These are phyloP conservation scores for Molorchus minor DNA, from an alignment of 2,888 invertebrate species.

Conservation along the genomic window DNA sequence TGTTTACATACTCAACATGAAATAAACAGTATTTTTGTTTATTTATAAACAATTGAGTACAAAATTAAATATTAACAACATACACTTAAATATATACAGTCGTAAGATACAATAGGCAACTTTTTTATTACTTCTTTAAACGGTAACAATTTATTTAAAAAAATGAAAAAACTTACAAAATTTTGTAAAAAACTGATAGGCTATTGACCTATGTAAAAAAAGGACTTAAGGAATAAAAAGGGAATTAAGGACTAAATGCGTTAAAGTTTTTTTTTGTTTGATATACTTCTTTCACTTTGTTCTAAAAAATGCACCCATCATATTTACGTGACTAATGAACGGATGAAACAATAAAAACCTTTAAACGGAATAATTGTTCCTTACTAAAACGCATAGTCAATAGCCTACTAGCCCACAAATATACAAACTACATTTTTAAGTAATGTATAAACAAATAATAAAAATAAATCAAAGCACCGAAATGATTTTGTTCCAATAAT, in stretches of 20 bases:
- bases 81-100: constrained; percentile 50
- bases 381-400: no score
- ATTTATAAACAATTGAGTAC: constrained; percentile 51
- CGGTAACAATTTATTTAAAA: constrained; percentile 44
- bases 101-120: constrained; percentile 52
- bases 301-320: no score
- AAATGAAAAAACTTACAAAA: constrained; percentile 29
- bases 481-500: constrained; percentile 19
- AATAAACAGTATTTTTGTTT: constrained; percentile 47
- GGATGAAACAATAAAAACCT: no score
- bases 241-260: no score
- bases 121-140: constrained; percentile 43
- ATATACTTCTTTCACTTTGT: no score
- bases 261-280: no score
- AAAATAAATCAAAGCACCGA: constrained; percentile 40
- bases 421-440: constrained; percentile 35
- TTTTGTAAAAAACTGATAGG: no score
- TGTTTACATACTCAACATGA: constrained; percentile 46
- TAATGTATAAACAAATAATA: constrained; percentile 35
- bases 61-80: constrained; percentile 50
- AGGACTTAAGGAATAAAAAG: no score
- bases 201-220: no score
- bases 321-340: no score
- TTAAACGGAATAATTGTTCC: no score
- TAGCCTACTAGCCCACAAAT: no score